A percentile compares a stretch with the other conserved stretches of the same genome.
Conservation (phyloP, 2,888 invertebrate genomes). For the Drosophila phalerata region DNA sequence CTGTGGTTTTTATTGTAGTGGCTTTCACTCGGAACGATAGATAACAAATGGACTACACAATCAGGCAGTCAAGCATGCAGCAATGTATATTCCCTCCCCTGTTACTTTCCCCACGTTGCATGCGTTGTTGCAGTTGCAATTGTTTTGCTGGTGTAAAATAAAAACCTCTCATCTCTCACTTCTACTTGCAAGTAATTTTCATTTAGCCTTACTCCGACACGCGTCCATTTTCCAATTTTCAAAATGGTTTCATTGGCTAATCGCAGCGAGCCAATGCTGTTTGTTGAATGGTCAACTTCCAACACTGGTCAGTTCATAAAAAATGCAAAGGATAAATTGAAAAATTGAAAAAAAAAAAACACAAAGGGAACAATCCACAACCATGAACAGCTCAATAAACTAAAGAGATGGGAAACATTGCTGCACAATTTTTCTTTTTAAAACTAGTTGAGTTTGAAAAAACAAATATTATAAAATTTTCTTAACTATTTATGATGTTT, state of each 20-base stretch:
- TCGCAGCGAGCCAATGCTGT: conserved; percentile 32
- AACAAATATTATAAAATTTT: too few relatives aligned
- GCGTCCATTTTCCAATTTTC: conserved; percentile 52
- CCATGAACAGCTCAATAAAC: neutral
- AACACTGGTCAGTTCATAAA: conserved; percentile 26
- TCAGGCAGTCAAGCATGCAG: conserved; percentile 39
- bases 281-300: conserved; percentile 50
- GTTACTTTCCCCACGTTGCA: conserved; percentile 18
- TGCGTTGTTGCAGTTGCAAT: conserved; percentile 29
- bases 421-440: too few relatives aligned
- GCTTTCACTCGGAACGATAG: conserved; percentile 48
- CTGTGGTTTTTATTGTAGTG: conserved; percentile 2
- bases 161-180: neutral
- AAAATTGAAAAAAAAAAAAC: too few relatives aligned
- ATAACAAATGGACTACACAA: conserved; percentile 33
- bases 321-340: conserved; percentile 30
- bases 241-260: conserved; percentile 47
- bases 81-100: conserved; percentile 4
- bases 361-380: neutral
- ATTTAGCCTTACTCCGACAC: conserved; percentile 30
- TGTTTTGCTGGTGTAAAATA: conserved; percentile 3
- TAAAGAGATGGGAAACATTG: too few relatives aligned
- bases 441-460: too few relatives aligned
- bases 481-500: too few relatives aligned
- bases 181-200: conserved; percentile 8